phyloP scores from a whole-genome alignment of 2,797 vertebrate genomes.

The Gymnoscopelus microlampas region DNA sequence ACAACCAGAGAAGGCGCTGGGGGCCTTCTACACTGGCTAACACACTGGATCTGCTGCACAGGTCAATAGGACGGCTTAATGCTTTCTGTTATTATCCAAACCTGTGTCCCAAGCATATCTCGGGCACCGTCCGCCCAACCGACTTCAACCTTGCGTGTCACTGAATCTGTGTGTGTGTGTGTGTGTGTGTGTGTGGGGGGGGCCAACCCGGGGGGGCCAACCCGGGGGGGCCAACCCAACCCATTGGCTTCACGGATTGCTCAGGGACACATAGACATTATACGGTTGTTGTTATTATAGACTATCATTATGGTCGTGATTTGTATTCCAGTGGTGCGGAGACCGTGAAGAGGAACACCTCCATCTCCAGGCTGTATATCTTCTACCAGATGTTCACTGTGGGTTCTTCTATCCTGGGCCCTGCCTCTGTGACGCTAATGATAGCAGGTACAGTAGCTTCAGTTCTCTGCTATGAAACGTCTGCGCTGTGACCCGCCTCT shows the following conservation, averaged over 20 bases:
- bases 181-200: too few species aligned
- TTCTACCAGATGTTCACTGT: constrained; percentile 68
- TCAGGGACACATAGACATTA: too few species aligned
- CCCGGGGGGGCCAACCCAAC: too few species aligned
- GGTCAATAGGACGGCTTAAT: constrained; percentile 30
- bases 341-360: constrained; percentile 15
- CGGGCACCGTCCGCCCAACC: too few species aligned
- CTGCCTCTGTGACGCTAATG: constrained; percentile 86
- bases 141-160: too few species aligned
- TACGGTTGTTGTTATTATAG: too few species aligned
- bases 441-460: constrained; percentile 76
- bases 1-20: constrained; percentile 87
- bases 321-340: background rate
- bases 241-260: too few species aligned
- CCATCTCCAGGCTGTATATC: constrained; percentile 5
- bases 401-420: constrained; percentile 85
- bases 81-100: background rate
- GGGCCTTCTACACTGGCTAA: constrained; percentile 86
- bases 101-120: too few species aligned
- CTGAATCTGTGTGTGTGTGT: too few species aligned
- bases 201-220: too few species aligned
- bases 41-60: constrained; percentile 83
- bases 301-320: background rate
- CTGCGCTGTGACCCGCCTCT: too few species aligned
- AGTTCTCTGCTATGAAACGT: too few species aligned